These are phyloP conservation scores for Apodemia mormo DNA, from an alignment of 2,888 invertebrate genomes.

Conservation along the genomic window DNA sequence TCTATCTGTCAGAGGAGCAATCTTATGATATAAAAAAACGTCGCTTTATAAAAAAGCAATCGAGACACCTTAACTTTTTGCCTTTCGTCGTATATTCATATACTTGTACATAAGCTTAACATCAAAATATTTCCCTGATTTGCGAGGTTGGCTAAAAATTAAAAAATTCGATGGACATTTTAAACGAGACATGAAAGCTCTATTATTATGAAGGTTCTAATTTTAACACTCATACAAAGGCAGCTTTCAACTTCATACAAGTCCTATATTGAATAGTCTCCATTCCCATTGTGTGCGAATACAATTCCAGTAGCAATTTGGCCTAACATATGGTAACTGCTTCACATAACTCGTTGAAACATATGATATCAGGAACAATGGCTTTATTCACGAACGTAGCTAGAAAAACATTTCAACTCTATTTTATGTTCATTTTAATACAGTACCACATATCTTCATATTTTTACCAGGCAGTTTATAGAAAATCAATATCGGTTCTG, in stretches of 20 bases:
- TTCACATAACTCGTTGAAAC: not conserved
- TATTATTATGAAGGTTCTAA: too few relatives aligned
- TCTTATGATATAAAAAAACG: too few relatives aligned
- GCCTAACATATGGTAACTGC: not conserved
- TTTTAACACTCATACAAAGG: too few relatives aligned
- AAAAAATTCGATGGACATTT: too few relatives aligned
- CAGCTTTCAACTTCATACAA: not conserved
- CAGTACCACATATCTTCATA: not conserved
- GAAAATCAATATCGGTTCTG: not conserved
- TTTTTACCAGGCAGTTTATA: not conserved
- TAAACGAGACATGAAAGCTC: too few relatives aligned
- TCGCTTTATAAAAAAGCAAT: too few relatives aligned
- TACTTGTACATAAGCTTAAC: too few relatives aligned
- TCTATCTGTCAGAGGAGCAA: too few relatives aligned
- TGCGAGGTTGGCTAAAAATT: too few relatives aligned
- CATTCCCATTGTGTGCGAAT: not conserved
- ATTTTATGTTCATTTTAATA: constrained; percentile 3
- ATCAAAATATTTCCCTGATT: too few relatives aligned
- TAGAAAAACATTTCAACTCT: not conserved
- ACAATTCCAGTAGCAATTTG: constrained; percentile 9
- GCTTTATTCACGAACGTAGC: constrained; percentile 8
- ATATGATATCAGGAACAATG: constrained; percentile 2
- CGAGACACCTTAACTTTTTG: too few relatives aligned
- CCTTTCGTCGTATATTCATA: too few relatives aligned
- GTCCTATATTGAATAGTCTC: constrained; percentile 1